A percentile compares a stretch with the other conserved stretches of the same genome.
phyloP scores from a whole-genome alignment of 2,797 vertebrate genomes.

The Bradypus variegatus region DNA sequence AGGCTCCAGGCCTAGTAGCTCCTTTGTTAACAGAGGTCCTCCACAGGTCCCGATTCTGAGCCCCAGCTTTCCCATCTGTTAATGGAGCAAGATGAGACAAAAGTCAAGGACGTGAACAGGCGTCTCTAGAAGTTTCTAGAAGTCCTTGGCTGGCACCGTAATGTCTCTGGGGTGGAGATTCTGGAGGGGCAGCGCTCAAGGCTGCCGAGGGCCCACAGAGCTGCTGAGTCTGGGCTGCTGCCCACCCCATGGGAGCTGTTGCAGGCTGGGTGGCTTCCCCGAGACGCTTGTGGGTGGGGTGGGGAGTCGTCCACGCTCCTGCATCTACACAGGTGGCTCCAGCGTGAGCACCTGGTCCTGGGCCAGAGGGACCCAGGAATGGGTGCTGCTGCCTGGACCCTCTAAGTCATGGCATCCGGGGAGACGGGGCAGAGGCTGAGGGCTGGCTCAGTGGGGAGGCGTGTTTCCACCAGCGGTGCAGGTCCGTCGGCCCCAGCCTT shows the following conservation, averaged over 20 bases:
- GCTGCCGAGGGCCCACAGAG: background rate
- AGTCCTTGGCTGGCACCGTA: background rate
- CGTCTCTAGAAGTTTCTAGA: background rate
- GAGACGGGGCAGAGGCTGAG: background rate
- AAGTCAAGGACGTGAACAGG: background rate
- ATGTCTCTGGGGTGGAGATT: background rate
- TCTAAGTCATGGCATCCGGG: background rate
- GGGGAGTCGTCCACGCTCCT: background rate
- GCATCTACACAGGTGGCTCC: background rate
- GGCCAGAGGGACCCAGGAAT: background rate
- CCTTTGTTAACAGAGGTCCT: background rate
- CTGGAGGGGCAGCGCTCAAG: background rate
- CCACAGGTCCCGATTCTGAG: background rate
- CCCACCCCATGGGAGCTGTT: background rate
- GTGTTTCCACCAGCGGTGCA: background rate
- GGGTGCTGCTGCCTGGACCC: rapidly evolving
- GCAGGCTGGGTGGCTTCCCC: background rate
- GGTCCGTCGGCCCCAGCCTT: background rate
- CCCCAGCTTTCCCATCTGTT: background rate
- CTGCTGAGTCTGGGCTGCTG: no score
- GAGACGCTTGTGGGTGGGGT: background rate
- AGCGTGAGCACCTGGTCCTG: background rate
- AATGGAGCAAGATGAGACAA: background rate
- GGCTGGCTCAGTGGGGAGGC: background rate
- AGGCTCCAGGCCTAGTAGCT: rapidly evolving